phyloP scores from a whole-genome alignment of 1,140 invertebrate species.

The Rhynchophorus ferrugineus region DNA sequence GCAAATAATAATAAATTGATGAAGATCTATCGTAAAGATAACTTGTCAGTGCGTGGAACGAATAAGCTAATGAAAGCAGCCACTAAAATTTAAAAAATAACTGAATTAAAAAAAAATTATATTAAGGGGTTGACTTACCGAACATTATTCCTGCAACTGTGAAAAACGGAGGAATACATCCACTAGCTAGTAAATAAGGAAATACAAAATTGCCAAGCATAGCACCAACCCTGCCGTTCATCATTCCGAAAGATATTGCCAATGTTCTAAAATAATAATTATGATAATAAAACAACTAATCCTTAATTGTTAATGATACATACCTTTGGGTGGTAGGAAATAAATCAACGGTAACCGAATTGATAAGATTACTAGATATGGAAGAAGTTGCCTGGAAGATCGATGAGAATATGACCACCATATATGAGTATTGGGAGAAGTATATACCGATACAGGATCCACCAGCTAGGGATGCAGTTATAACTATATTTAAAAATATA shows the following conservation, averaged over 20 bases:
- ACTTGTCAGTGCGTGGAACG: too few species aligned
- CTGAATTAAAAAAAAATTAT: too few species aligned
- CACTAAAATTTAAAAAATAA: too few species aligned
- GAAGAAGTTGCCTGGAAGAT: constrained; percentile 24
- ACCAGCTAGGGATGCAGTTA: too few species aligned
- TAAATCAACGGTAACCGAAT: constrained; percentile 32
- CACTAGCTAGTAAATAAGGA: constrained; percentile 27
- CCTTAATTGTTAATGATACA: too few species aligned
- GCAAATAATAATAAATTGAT: too few species aligned
- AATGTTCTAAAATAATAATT: constrained; percentile 27
- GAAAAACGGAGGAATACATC: constrained; percentile 34
- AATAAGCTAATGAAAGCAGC: too few species aligned
- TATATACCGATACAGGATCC: too few species aligned
- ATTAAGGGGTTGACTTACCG: constrained; percentile 8
- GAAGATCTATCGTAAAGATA: too few species aligned
- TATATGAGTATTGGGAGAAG: constrained; percentile 24
- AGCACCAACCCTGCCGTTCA: constrained; percentile 29
- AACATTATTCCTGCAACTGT: constrained; percentile 19
- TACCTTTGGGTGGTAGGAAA: constrained; percentile 37
- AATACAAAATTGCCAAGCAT: constrained; percentile 34
- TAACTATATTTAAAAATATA: too few species aligned
- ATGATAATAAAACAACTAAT: not conserved
- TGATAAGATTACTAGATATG: constrained; percentile 28
- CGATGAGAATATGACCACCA: constrained; percentile 20
- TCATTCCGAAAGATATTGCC: constrained; percentile 29